These are phyloP conservation scores for Diarsia dahlii DNA, from an alignment of 2,888 invertebrate genomes.

Conservation along the genomic window DNA sequence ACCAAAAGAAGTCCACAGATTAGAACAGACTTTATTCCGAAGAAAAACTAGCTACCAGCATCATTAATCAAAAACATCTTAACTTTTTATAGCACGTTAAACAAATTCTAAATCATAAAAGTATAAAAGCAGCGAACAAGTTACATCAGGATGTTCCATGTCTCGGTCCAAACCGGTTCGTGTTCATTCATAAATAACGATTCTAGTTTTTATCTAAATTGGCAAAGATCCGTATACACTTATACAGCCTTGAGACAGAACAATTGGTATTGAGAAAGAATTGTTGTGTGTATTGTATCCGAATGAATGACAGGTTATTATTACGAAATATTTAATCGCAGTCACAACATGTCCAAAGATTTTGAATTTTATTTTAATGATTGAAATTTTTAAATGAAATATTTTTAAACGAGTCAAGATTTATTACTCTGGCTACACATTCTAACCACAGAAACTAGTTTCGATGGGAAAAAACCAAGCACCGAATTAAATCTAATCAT, in stretches of 20 bases:
- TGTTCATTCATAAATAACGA: constrained; percentile 72
- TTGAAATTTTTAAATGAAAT: constrained; percentile 7
- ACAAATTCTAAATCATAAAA: constrained; percentile 53
- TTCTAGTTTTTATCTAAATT: constrained; percentile 67
- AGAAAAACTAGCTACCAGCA: constrained; percentile 41
- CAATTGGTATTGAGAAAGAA: constrained; percentile 50
- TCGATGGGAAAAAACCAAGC: constrained; percentile 27
- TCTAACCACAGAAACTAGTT: constrained; percentile 31
- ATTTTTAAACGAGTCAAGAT: constrained; percentile 16
- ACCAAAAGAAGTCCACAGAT: constrained; percentile 6
- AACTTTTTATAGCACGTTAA: constrained; percentile 37
- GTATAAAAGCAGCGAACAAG: constrained; percentile 48
- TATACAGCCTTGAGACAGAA: constrained; percentile 61
- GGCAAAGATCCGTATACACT: constrained; percentile 51
- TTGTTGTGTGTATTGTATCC: constrained; percentile 47
- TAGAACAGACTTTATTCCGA: background rate
- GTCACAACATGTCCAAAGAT: constrained; percentile 45
- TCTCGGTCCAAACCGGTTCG: constrained; percentile 68
- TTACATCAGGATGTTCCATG: constrained; percentile 59
- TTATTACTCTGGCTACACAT: constrained; percentile 9
- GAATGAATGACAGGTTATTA: constrained; percentile 54
- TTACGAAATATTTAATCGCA: constrained; percentile 47
- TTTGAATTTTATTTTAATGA: constrained; percentile 17
- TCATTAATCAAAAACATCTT: constrained; percentile 32
- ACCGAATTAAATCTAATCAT: constrained; percentile 32